Percentiles rank a stretch among this genome's conserved stretches.
Evolutionary conservation across 2,888 invertebrate species (phyloP).

Genomic region (Andricus curvator): DNA sequence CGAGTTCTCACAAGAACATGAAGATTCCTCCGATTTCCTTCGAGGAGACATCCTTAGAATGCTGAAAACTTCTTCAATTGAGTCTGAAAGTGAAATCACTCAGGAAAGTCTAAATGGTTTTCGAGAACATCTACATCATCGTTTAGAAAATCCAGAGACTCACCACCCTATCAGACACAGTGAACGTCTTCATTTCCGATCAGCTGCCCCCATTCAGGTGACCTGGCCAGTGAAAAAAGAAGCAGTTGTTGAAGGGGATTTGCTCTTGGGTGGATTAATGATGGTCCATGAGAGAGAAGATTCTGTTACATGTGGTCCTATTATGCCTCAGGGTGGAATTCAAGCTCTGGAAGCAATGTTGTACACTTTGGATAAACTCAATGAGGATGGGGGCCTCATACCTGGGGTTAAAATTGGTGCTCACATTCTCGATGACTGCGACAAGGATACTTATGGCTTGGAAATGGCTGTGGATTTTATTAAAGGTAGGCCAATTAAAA

Average conservation of each 20-base stretch:
- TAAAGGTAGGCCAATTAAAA: constrained; percentile 83
- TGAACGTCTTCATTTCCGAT: constrained; percentile 47
- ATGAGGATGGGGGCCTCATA: constrained; percentile 81
- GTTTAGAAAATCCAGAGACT: constrained; percentile 46
- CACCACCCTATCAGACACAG: constrained; percentile 52
- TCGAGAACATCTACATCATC: constrained; percentile 28
- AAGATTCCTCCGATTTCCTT: constrained; percentile 9
- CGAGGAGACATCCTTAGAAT: constrained; percentile 25
- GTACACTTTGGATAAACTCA: constrained; percentile 89
- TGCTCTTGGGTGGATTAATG: constrained; percentile 93
- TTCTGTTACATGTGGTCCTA: constrained; percentile 88
- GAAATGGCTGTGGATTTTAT: constrained; percentile 97
- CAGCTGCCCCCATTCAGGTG: constrained; percentile 40
- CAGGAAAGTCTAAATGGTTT: constrained; percentile 14
- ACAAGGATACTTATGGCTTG: constrained; percentile 93
- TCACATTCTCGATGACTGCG: constrained; percentile 94
- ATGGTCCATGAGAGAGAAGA: constrained; percentile 95
- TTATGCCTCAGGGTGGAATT: constrained; percentile 93
- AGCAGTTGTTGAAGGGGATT: constrained; percentile 90
- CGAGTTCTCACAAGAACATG: not conserved
- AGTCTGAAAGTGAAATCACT: constrained; percentile 13
- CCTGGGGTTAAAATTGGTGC: constrained; percentile 89
- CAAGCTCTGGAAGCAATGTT: constrained; percentile 94
- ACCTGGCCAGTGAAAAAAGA: constrained; percentile 89
- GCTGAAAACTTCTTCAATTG: constrained; percentile 18